Conservation (phyloP, 2,113 vertebrate genomes). For the Python bivittatus region DNA sequence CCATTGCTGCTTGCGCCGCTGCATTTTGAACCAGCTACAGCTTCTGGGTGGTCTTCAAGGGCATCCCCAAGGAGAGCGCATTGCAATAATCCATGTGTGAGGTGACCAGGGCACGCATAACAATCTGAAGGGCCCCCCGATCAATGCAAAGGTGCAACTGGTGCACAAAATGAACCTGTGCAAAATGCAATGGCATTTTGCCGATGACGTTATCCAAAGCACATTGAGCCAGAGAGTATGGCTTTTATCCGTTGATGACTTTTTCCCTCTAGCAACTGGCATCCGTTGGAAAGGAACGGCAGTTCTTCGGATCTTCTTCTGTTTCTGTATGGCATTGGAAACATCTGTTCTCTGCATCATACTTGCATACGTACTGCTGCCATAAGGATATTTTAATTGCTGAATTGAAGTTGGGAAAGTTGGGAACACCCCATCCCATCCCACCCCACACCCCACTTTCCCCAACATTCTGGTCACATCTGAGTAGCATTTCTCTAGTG, state of each 20-base stretch:
- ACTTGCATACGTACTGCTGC: not conserved
- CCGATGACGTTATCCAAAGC: constrained; percentile 3
- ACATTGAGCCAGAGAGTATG: not conserved
- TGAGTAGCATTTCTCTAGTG: not conserved
- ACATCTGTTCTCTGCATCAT: not conserved
- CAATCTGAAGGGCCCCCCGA: no score
- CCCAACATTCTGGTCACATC: not conserved
- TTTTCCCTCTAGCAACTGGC: constrained; percentile 9
- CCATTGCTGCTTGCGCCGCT: no score
- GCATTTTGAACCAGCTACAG: no score
- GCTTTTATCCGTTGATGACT: not conserved
- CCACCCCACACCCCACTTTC: not conserved
- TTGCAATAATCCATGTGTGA: no score
- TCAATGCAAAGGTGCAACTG: no score
- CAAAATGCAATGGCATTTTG: not conserved
- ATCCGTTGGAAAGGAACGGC: not conserved
- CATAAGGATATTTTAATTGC: not conserved
- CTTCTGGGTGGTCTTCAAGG: no score
- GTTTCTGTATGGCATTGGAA: not conserved
- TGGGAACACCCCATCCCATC: not conserved
- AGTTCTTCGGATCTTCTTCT: not conserved
- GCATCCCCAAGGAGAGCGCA: no score
- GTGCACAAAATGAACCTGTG: no score
- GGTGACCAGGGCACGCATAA: no score
- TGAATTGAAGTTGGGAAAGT: not conserved